Conservation (phyloP, 2,888 invertebrate species). For the Epirrhoe tristata region DNA sequence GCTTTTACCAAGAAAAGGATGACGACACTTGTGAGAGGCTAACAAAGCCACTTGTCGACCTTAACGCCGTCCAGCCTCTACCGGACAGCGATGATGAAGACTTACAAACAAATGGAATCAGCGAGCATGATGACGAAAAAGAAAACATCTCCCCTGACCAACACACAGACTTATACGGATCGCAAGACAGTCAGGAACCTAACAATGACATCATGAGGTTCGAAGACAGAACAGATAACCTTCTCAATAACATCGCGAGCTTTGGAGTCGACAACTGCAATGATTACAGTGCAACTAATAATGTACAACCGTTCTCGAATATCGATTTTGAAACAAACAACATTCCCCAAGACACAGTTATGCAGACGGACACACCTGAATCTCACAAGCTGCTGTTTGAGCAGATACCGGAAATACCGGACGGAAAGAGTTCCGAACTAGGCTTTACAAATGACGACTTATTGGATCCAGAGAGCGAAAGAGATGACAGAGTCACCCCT, state of each 20-base stretch:
- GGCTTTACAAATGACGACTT: conserved; percentile 75
- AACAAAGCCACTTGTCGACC: conserved; percentile 78
- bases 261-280: conserved; percentile 63
- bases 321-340: conserved; percentile 65
- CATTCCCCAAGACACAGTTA: conserved; percentile 62
- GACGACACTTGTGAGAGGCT: conserved; percentile 81
- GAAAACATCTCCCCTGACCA: conserved; percentile 71
- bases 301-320: conserved; percentile 64
- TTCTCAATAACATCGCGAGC: conserved; percentile 56
- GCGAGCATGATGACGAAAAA: conserved; percentile 60
- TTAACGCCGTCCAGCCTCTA: conserved; percentile 85
- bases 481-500: conserved; percentile 63
- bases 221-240: conserved; percentile 61
- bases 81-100: conserved; percentile 84
- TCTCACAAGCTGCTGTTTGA: conserved; percentile 81
- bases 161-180: conserved; percentile 57
- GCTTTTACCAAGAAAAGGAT: conserved; percentile 87
- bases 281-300: conserved; percentile 61
- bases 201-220: conserved; percentile 74
- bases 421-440: conserved; percentile 79
- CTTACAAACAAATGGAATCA: conserved; percentile 63
- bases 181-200: conserved; percentile 60
- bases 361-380: conserved; percentile 80
- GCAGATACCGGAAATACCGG: conserved; percentile 82
- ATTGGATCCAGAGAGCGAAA: conserved; percentile 71